Evolutionary conservation across 2,888 invertebrate species (phyloP).

Genomic region (Leucozona laternaria): DNA sequence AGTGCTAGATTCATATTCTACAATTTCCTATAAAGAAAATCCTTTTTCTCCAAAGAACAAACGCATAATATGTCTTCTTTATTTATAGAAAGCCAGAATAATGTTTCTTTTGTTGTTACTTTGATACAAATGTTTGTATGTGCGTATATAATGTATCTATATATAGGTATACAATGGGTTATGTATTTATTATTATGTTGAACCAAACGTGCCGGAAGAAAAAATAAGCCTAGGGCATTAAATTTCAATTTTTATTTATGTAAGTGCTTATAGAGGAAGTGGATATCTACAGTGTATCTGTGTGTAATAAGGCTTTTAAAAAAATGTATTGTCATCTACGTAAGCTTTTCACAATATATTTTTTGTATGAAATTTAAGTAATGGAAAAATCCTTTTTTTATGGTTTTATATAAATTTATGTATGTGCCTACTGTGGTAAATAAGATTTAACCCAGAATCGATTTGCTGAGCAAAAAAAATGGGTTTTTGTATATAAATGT

Average conservation of each 20-base stretch:
- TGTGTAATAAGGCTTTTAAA: conserved; percentile 7
- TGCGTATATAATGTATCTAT: no score
- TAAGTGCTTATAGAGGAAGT: conserved; percentile 20
- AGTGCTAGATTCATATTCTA: no score
- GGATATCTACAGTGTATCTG: background rate
- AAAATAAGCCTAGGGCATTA: background rate
- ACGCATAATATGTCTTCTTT: no score
- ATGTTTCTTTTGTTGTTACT: no score
- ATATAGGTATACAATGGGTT: no score
- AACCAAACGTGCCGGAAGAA: conserved; percentile 1
- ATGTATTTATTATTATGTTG: background rate
- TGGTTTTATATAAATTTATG: background rate
- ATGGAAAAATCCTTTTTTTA: background rate
- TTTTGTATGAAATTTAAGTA: background rate
- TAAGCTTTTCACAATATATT: background rate
- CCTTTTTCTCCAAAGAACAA: no score
- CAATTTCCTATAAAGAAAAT: no score
- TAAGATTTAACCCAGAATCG: background rate
- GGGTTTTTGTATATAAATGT: no score
- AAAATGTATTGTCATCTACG: conserved; percentile 5
- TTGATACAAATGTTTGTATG: no score
- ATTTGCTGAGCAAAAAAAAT: no score
- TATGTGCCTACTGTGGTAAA: background rate
- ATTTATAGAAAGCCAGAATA: no score
- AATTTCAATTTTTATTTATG: conserved; percentile 37